A percentile compares a stretch with the other conserved stretches of the same genome.
Conservation (phyloP, 2,113 vertebrate genomes). For the Micromys minutus region DNA sequence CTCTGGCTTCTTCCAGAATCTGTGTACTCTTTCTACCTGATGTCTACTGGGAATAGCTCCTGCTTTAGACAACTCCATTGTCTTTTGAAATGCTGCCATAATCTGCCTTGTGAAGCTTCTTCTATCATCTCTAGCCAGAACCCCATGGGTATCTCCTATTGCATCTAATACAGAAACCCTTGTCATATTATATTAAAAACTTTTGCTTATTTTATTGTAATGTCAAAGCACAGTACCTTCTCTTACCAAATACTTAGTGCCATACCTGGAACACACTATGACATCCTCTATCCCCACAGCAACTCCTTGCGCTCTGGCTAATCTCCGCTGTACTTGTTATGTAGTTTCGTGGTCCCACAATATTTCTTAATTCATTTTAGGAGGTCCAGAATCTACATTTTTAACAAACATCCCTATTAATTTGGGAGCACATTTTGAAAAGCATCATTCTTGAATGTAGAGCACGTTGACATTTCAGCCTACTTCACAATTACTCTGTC, state of each 20-base stretch:
- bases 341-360: neutral
- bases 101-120: neutral
- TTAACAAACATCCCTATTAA: constrained; percentile 17
- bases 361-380: constrained; percentile 30
- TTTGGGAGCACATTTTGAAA: neutral
- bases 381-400: neutral
- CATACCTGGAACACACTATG: neutral
- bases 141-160: neutral
- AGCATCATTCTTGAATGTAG: neutral
- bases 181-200: neutral
- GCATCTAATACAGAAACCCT: neutral
- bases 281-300: neutral
- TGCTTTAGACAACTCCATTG: neutral
- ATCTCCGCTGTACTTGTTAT: neutral
- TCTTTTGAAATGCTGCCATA: neutral
- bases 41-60: neutral
- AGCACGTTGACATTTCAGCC: neutral
- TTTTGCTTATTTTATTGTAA: neutral
- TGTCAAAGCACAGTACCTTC: neutral
- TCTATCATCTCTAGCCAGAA: neutral
- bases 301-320: neutral
- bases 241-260: neutral
- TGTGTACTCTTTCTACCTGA: neutral
- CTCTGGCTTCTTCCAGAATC: neutral
- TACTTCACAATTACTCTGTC: neutral